A percentile compares a stretch with the other conserved stretches of the same genome.
Evolutionary conservation across 2,797 vertebrate species (phyloP).

Genomic region (Eulemur albifrons): DNA sequence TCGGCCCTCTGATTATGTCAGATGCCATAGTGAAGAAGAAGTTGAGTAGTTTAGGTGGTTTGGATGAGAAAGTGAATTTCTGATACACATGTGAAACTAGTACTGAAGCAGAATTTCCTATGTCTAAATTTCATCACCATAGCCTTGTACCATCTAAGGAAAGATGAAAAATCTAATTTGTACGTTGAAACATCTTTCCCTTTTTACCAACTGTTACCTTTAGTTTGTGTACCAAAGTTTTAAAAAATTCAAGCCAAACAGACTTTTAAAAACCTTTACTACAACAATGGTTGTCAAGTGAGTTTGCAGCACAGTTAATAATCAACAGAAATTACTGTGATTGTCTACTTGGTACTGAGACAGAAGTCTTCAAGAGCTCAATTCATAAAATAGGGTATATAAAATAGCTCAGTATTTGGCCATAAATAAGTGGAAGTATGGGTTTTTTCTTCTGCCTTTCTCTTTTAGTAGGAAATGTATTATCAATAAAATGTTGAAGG

Average conservation of each 20-base stretch:
- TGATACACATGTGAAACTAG: neutral
- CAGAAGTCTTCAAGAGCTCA: neutral
- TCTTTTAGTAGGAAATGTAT: neutral
- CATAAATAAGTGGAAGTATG: neutral
- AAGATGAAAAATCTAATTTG: slow-evolving; percentile 2
- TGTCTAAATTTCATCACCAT: neutral
- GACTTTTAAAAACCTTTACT: neutral
- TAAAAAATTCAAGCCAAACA: neutral
- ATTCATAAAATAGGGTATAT: neutral
- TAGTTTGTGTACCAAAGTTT: slow-evolving; percentile 1
- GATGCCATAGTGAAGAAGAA: neutral
- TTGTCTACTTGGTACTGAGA: neutral
- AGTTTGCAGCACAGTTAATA: slow-evolving; percentile 7
- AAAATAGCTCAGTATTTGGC: neutral
- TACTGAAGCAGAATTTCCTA: slow-evolving; percentile 6
- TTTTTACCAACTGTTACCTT: slow-evolving; percentile 33
- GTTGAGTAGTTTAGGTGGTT: neutral
- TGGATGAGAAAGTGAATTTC: neutral
- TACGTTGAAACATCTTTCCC: neutral
- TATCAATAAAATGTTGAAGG: neutral
- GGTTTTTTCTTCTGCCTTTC: neutral
- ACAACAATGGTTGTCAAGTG: neutral
- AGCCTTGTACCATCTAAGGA: neutral
- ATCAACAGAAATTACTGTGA: neutral
- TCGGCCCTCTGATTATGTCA: neutral